Percentiles rank a stretch among this genome's conserved stretches.
These are phyloP conservation scores for Eupithecia vulgata DNA, from an alignment of 2,888 invertebrate species.

Conservation along the genomic window DNA sequence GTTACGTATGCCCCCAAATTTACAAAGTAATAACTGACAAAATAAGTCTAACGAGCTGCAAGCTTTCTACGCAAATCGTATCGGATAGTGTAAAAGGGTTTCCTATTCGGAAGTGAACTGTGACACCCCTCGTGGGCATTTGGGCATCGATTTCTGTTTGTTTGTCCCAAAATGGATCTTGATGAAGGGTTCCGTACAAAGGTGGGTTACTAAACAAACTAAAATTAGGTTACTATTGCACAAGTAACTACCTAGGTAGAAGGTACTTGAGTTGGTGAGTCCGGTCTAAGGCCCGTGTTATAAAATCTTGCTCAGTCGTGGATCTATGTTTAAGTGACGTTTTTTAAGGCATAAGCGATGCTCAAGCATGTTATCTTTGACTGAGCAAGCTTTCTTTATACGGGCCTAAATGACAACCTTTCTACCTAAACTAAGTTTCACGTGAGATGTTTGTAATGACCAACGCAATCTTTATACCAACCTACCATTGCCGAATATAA, in stretches of 20 bases:
- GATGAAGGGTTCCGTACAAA: constrained; percentile 34
- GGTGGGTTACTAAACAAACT: constrained; percentile 17
- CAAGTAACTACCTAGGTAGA: no score
- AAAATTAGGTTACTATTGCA: neutral
- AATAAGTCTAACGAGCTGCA: neutral
- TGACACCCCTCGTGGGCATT: constrained; percentile 37
- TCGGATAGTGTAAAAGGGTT: constrained; percentile 4
- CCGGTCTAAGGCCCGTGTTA: no score
- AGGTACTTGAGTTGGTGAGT: neutral
- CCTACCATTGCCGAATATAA: no score
- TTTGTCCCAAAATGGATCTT: constrained; percentile 29
- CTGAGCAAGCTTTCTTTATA: no score
- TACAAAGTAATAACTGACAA: neutral
- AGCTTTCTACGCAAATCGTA: neutral
- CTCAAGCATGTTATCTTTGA: no score
- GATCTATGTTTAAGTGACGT: no score
- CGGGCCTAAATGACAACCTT: no score
- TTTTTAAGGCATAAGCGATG: no score
- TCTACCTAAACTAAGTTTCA: no score
- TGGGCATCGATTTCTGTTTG: constrained; percentile 39
- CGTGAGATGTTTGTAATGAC: no score
- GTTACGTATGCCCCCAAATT: neutral
- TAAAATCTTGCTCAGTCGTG: no score
- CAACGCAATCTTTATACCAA: no score
- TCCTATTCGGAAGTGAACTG: constrained; percentile 36